A percentile compares a stretch with the other conserved stretches of the same genome.
Conservation (phyloP, 1,140 invertebrate species). For the Macrotrachela quadricornifera region DNA sequence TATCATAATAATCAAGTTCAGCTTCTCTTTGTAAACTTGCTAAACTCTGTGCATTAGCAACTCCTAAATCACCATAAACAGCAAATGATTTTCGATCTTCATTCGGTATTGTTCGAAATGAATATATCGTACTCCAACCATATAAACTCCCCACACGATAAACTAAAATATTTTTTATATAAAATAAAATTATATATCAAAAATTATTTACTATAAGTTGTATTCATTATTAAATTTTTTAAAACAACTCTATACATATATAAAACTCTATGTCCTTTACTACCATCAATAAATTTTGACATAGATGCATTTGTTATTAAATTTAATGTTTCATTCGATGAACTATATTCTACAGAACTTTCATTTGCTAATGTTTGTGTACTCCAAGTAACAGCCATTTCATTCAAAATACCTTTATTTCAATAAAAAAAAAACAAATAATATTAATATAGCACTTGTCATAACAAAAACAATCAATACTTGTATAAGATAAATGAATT, state of each 20-base stretch:
- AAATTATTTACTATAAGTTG: conserved; percentile 37
- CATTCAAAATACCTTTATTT: conserved; percentile 27
- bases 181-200: not conserved
- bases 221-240: conserved; percentile 36
- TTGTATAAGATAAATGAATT: conserved; percentile 39
- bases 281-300: conserved; percentile 54
- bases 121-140: conserved; percentile 57
- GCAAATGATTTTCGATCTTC: conserved; percentile 49
- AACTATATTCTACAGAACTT: conserved; percentile 56
- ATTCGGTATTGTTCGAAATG: conserved; percentile 44
- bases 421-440: not conserved
- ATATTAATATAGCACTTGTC: not conserved
- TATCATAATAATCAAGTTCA: conserved; percentile 21
- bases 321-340: conserved; percentile 29
- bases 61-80: conserved; percentile 74
- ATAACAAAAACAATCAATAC: conserved; percentile 29
- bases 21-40: conserved; percentile 55
- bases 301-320: conserved; percentile 36
- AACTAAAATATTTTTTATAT: conserved; percentile 30
- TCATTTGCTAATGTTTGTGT: conserved; percentile 44
- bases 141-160: conserved; percentile 56
- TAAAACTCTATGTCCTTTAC: conserved; percentile 41
- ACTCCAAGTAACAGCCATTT: conserved; percentile 69
- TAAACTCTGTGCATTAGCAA: conserved; percentile 56
- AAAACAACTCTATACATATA: conserved; percentile 57